Evolutionary conservation across 2,888 invertebrate species (phyloP).

Genomic region (Diplolepis rosae): DNA sequence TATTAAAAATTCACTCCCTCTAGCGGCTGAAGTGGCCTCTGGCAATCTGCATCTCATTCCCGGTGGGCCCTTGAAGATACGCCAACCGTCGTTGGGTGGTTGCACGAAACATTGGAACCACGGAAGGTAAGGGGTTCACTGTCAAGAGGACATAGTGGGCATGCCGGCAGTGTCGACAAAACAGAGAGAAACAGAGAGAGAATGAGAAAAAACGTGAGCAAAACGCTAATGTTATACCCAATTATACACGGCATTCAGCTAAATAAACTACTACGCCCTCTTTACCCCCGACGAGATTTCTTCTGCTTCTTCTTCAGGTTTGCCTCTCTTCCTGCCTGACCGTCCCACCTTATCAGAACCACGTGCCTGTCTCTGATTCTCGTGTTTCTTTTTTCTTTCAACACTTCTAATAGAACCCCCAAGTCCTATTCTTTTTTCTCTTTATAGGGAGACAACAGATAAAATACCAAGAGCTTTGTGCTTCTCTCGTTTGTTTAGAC

Average conservation of each 20-base stretch:
- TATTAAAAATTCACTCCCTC: conserved; percentile 73
- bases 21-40: conserved; percentile 70
- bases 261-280: conserved; percentile 54
- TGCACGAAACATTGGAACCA: conserved; percentile 14
- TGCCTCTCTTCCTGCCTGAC: too few species aligned
- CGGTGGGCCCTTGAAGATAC: conserved; percentile 52
- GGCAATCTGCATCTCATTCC: conserved; percentile 74
- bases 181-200: not conserved
- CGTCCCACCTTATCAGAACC: not conserved
- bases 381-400: not conserved
- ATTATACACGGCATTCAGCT: conserved; percentile 62
- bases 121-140: conserved; percentile 31
- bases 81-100: conserved; percentile 15
- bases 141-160: conserved; percentile 14
- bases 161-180: not conserved
- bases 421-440: not conserved
- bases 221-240: conserved; percentile 57
- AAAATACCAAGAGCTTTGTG: not conserved
- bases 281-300: conserved; percentile 11
- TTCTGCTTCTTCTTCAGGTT: conserved; percentile 1
- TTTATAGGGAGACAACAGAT: not conserved
- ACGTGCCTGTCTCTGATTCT: not conserved
- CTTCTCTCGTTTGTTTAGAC: not conserved
- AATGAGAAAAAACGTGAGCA: conserved; percentile 23
- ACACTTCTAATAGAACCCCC: not conserved